A percentile compares a stretch with the other conserved stretches of the same genome.
Evolutionary conservation across 2,888 invertebrate species (phyloP).

Genomic region (Ryuthela nishihirai): DNA sequence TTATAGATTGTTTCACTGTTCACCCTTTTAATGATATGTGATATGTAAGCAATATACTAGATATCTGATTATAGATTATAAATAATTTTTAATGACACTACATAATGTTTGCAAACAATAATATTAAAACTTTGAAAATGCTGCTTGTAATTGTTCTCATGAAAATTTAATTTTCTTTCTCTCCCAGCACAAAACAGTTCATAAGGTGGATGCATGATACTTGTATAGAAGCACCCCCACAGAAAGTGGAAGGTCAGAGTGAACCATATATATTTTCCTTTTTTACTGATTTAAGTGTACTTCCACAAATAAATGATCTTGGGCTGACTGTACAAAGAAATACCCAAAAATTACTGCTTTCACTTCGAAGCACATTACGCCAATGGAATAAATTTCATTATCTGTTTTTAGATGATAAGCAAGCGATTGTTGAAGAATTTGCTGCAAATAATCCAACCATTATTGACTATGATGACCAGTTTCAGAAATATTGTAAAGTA

Average conservation of each 20-base stretch:
- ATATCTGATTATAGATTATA: too few species aligned
- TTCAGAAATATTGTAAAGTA: conserved; percentile 75
- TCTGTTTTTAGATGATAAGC: conserved; percentile 73
- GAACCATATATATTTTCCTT: conserved; percentile 67
- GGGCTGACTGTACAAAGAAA: conserved; percentile 65
- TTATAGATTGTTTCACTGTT: too few species aligned
- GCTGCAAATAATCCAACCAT: conserved; percentile 62
- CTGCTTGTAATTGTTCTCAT: too few species aligned
- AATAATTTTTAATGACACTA: too few species aligned
- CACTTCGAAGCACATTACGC: conserved; percentile 62
- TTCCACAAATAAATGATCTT: conserved; percentile 65
- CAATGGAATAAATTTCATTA: conserved; percentile 70
- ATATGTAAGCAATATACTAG: too few species aligned
- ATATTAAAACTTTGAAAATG: too few species aligned
- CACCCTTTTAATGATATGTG: too few species aligned
- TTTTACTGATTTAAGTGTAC: conserved; percentile 71
- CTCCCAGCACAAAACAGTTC: conserved; percentile 64
- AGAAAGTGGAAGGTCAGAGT: conserved; percentile 59
- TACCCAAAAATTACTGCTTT: conserved; percentile 62
- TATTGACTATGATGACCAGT: conserved; percentile 72
- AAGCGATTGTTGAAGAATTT: conserved; percentile 71
- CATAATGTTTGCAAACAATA: too few species aligned
- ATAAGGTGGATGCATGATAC: conserved; percentile 81
- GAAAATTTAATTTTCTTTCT: too few species aligned
- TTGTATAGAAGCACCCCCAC: conserved; percentile 67